A percentile compares a stretch with the other conserved stretches of the same genome.
Conservation (phyloP, 2,113 vertebrate species). For the Stigmatopora nigra region DNA sequence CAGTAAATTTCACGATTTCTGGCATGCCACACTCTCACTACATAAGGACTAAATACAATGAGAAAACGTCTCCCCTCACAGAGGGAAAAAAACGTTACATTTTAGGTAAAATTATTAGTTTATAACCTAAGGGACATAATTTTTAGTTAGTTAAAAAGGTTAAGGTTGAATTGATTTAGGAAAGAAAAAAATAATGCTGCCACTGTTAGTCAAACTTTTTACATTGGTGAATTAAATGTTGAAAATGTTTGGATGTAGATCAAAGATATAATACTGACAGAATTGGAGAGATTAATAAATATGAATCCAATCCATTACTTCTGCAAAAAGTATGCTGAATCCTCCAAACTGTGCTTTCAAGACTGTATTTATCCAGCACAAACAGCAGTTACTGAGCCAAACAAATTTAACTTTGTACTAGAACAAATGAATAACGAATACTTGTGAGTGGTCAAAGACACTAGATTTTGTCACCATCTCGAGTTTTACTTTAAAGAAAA, state of each 20-base stretch:
- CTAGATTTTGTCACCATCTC: no score
- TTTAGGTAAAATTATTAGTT: conserved; percentile 37
- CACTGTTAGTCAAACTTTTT: conserved; percentile 15
- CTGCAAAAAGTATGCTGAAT: no score
- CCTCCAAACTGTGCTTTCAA: no score
- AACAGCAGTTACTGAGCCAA: no score
- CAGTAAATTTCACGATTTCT: no score
- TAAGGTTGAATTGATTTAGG: conserved; percentile 22
- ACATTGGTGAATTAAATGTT: neutral
- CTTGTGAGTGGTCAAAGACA: no score
- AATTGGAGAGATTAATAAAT: neutral
- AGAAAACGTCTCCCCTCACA: neutral
- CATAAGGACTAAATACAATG: no score
- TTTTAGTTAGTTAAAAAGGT: conserved; percentile 30
- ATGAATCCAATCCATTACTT: neutral
- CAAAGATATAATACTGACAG: neutral
- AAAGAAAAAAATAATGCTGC: conserved; percentile 27
- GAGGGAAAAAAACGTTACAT: neutral
- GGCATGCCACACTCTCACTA: no score
- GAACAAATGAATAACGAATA: no score
- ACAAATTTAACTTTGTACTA: no score
- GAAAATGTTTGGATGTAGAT: neutral
- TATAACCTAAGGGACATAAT: conserved; percentile 32
- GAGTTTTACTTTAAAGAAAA: no score
- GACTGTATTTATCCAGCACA: no score